Evolutionary conservation across 2,797 vertebrate genomes (phyloP), one percentile per base, ranked within the genome.

Genomic region (Erpetoichthys calabaricus): DNA sequence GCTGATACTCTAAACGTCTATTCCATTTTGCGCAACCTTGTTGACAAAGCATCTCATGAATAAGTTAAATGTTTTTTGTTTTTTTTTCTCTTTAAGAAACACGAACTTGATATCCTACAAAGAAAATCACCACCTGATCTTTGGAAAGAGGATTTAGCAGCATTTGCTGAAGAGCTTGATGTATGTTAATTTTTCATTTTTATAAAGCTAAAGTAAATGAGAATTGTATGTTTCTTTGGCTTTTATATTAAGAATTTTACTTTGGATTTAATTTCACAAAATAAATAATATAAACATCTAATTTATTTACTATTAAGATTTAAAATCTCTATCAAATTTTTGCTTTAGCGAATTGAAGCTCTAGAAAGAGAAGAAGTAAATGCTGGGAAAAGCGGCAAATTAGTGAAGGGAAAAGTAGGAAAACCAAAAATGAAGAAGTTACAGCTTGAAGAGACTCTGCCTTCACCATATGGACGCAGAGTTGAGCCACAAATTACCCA

Each of bases 361-460:
- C 82, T 86, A 67, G 94, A 99, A 76, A 84, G 80, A 62, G 94
- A 97, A 62, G 93, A 97, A 60, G 60, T 81, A 71, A 75, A 68
- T 47, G 66, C 74, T 44, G 92, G 92, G 5, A 87, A 82, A 69
- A 71, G 74, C 62, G 75, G 89, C 62, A 98, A 94, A 71, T 75
- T 94, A 69, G 82, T 97, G 64, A 99, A 97, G 78, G 93, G 94
- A 43, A 98, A 98, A 81, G 85, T 97, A 62, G 94, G 94, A 51
- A 97, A 97, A 73, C 91, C 93, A 57, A 99, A 98, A 73, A 83
- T 78, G 51, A 97, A 94, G 83, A 98, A 91, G 73, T 68, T 96
- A 72, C 91, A 92, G 51, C 65, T 98, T 68, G 92, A 97, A 70
- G 95, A 99, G 80, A 98, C 94, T 0, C 65, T 94, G 81, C 94